Percentiles rank a stretch among this genome's conserved stretches.
These are phyloP conservation scores for Ephydatia muelleri DNA, from an alignment of 37 sponge, comb jelly and placozoan genomes.

Conservation along the genomic window DNA sequence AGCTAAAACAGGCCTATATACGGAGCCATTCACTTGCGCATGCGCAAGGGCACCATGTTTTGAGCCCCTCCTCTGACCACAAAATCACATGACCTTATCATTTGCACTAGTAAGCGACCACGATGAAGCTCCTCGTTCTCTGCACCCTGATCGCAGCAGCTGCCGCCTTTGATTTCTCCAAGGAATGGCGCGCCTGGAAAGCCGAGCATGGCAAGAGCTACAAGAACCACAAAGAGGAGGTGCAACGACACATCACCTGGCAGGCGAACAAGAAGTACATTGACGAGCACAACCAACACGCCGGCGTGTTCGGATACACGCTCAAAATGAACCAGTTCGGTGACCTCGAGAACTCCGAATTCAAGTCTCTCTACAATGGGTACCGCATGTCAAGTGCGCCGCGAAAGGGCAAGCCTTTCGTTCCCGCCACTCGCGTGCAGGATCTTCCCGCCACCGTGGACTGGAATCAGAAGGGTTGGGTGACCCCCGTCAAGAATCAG, in stretches of 20 bases:
- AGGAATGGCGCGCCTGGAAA: no score
- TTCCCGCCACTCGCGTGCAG: no score
- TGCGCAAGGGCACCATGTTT: no score
- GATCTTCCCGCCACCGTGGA: conserved; percentile 47
- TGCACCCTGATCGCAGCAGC: no score
- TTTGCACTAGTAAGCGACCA: no score
- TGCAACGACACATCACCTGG: conserved; percentile 11
- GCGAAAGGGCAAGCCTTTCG: no score
- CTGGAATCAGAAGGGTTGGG: conserved; percentile 70
- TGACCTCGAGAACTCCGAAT: conserved; percentile 42
- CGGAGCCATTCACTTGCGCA: no score
- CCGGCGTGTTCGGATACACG: conserved; percentile 27
- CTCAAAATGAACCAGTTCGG: conserved; percentile 37
- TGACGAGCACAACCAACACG: conserved; percentile 37
- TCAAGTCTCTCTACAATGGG: conserved; percentile 22
- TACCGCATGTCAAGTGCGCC: background rate
- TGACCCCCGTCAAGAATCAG: conserved; percentile 73
- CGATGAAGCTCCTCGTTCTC: no score
- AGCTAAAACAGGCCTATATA: no score
- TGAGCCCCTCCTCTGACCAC: no score
- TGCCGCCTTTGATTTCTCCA: no score
- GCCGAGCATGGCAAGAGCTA: conserved; percentile 16
- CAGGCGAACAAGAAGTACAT: conserved; percentile 40
- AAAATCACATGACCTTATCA: no score
- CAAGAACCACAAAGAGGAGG: conserved; percentile 23